Evolutionary conservation across 1,140 invertebrate genomes (phyloP).

Genomic region (Palaemon carinicauda): DNA sequence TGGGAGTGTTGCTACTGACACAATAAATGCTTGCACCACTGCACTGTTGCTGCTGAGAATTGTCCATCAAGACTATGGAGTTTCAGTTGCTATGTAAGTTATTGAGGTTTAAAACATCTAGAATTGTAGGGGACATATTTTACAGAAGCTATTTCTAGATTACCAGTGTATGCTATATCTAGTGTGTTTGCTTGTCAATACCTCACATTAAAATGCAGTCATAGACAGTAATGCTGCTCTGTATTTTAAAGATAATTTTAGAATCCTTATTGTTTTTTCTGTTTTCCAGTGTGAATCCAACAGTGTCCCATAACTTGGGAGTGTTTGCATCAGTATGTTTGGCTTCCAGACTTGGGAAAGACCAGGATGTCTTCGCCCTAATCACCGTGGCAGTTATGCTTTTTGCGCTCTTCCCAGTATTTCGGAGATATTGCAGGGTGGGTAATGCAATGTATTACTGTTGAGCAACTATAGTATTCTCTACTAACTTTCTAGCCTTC

Average conservation of each 20-base stretch:
- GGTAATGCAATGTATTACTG: not conserved
- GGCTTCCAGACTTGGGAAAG: slow-evolving; percentile 53
- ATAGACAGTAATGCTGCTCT: not conserved
- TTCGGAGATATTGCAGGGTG: slow-evolving; percentile 27
- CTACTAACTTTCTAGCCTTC: too few species aligned
- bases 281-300: slow-evolving; percentile 50
- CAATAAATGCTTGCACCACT: slow-evolving; percentile 56
- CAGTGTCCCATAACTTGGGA: slow-evolving; percentile 57
- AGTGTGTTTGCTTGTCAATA: too few species aligned
- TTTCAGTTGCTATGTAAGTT: slow-evolving; percentile 54
- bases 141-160: not conserved
- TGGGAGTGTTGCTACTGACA: slow-evolving; percentile 51
- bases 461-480: too few species aligned
- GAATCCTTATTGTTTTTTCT: too few species aligned
- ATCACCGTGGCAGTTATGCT: slow-evolving; percentile 49
- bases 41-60: slow-evolving; percentile 45
- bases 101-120: too few species aligned
- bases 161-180: not conserved
- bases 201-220: too few species aligned
- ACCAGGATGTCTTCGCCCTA: slow-evolving; percentile 54
- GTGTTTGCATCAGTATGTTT: slow-evolving; percentile 58
- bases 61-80: slow-evolving; percentile 54
- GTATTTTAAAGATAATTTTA: too few species aligned
- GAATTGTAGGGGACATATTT: too few species aligned
- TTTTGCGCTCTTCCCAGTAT: slow-evolving; percentile 39